Conservation (phyloP, 2,113 vertebrate genomes). For the Sardina pilchardus region DNA sequence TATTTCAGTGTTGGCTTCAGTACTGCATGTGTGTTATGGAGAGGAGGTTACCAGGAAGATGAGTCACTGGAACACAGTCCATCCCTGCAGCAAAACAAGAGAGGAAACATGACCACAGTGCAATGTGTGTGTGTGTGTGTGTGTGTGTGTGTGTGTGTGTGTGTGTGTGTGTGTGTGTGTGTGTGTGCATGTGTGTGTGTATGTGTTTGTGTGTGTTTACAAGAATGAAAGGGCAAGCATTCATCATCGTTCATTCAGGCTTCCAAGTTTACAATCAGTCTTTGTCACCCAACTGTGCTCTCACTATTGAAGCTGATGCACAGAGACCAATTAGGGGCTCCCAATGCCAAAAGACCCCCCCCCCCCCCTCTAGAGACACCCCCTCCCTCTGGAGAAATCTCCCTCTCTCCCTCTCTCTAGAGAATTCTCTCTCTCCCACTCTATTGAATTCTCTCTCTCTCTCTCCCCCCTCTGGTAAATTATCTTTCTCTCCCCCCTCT, state of each 20-base stretch:
- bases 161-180: not conserved
- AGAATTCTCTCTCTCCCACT: not conserved
- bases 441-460: not conserved
- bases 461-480: too few species aligned
- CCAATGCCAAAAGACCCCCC: not conserved
- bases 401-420: not conserved
- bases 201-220: not conserved
- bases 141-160: not conserved
- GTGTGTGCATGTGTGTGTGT: not conserved
- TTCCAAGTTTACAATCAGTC: slow-evolving; percentile 7
- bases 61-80: slow-evolving; percentile 50
- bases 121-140: not conserved
- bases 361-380: not conserved
- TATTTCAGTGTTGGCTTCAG: not conserved
- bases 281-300: slow-evolving; percentile 4
- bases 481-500: not conserved
- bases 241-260: not conserved
- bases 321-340: not conserved
- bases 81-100: slow-evolving; percentile 36
- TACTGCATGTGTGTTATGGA: not conserved
- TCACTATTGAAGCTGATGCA: slow-evolving; percentile 3
- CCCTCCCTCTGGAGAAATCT: not conserved
- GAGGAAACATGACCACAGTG: not conserved
- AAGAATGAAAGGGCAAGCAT: not conserved
- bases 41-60: slow-evolving; percentile 41